Percentiles rank a stretch among this genome's conserved stretches.
Conservation (phyloP, 2,888 invertebrate species). For the Chrysolina haemoptera region DNA sequence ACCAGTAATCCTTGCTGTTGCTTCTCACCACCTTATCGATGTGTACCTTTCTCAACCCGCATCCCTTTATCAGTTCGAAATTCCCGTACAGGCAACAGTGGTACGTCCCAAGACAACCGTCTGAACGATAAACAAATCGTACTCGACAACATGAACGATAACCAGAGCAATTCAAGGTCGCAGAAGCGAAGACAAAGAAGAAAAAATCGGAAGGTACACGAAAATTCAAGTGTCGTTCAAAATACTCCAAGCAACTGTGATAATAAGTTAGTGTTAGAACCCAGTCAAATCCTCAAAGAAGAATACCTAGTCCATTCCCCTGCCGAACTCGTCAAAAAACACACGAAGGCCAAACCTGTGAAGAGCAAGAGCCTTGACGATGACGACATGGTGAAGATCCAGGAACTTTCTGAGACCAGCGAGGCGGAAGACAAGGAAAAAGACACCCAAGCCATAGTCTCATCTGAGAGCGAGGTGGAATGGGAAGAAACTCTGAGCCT, state of each 20-base stretch:
- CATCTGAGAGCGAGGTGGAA: constrained; percentile 75
- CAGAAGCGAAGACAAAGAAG: constrained; percentile 52
- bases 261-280: constrained; percentile 35
- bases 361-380: constrained; percentile 68
- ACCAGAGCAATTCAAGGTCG: constrained; percentile 49
- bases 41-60: constrained; percentile 34
- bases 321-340: constrained; percentile 45
- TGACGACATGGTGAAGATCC: constrained; percentile 66
- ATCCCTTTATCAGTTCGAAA: constrained; percentile 39
- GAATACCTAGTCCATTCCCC: constrained; percentile 68
- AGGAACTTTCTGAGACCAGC: constrained; percentile 64
- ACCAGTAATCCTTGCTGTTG: constrained; percentile 2
- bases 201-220: constrained; percentile 46
- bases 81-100: constrained; percentile 45
- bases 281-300: constrained; percentile 29
- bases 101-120: constrained; percentile 24
- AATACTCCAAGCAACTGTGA: constrained; percentile 37
- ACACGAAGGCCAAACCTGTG: constrained; percentile 46
- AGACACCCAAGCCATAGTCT: constrained; percentile 71
- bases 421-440: constrained; percentile 61
- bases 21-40: constrained; percentile 32
- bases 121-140: constrained; percentile 26
- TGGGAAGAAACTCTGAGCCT: constrained; percentile 73
- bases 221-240: constrained; percentile 40
- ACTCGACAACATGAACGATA: constrained; percentile 52